Conservation (phyloP, 1,140 invertebrate species). For the Drosophila persimilis region DNA sequence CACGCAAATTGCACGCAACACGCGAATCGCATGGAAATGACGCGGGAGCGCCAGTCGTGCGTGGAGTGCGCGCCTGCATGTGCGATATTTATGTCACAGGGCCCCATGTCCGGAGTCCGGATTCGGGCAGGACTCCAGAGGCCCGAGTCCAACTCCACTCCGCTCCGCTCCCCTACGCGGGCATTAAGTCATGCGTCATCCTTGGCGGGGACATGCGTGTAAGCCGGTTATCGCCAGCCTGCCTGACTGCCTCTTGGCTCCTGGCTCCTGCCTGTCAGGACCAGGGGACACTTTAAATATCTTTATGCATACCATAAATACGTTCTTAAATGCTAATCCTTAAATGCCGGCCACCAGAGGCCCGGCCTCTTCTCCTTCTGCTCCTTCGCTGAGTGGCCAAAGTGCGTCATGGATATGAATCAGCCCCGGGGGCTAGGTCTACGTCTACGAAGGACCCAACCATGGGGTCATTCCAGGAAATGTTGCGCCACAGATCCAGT, state of each 20-base stretch:
- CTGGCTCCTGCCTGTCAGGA: background rate
- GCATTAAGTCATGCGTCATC: conserved; percentile 75
- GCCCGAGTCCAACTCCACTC: background rate
- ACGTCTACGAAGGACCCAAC: background rate
- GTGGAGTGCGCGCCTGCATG: conserved; percentile 55
- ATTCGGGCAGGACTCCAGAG: background rate
- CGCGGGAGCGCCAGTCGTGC: conserved; percentile 69
- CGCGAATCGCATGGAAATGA: conserved; percentile 74
- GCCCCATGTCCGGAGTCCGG: conserved; percentile 28
- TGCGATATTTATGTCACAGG: conserved; percentile 68
- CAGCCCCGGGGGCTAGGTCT: conserved; percentile 25
- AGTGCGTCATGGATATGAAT: conserved; percentile 27
- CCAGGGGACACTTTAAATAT: conserved; percentile 61
- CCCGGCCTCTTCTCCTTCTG: background rate
- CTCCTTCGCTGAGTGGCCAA: background rate
- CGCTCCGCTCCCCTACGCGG: conserved; percentile 2
- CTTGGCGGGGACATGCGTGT: conserved; percentile 69
- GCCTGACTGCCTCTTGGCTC: conserved; percentile 32
- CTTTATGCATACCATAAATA: conserved; percentile 70
- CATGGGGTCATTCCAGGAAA: conserved; percentile 17
- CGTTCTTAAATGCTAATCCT: conserved; percentile 66
- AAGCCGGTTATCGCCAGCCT: conserved; percentile 46
- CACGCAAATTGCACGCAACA: conserved; percentile 81
- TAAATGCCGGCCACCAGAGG: conserved; percentile 21
- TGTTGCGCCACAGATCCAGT: conserved; percentile 38